A percentile compares a stretch with the other conserved stretches of the same genome.
Conservation (phyloP, 37 sponge, comb jelly and placozoan genomes). For the Diacarnus erythraeanus region DNA sequence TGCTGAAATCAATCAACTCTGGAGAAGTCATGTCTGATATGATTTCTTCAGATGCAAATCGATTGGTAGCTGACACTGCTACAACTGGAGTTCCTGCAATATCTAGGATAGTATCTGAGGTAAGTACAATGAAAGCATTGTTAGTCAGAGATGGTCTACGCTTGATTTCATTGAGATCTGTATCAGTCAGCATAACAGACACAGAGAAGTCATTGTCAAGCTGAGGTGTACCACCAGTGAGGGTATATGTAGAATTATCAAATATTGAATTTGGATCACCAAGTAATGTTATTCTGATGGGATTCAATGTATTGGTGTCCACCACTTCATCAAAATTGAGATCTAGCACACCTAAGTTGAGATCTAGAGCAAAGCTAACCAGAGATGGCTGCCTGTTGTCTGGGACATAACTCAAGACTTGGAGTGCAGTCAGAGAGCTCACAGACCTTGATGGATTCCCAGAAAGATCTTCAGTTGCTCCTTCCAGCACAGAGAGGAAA, state of each 20-base stretch:
- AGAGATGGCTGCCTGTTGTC: conserved; percentile 63
- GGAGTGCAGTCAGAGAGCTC: conserved; percentile 26
- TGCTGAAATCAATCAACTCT: conserved; percentile 60
- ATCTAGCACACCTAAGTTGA: conserved; percentile 58
- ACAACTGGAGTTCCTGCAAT: conserved; percentile 30
- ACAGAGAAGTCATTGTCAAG: conserved; percentile 47
- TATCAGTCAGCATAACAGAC: conserved; percentile 33
- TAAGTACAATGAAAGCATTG: conserved; percentile 55
- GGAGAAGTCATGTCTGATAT: conserved; percentile 72
- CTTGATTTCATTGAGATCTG: conserved; percentile 75
- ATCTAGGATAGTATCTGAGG: conserved; percentile 45
- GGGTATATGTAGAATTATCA: conserved; percentile 55
- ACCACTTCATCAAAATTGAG: conserved; percentile 83
- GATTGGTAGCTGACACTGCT: conserved; percentile 17
- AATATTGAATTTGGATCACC: conserved; percentile 25
- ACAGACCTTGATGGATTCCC: conserved; percentile 32
- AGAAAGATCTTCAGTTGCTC: conserved; percentile 63
- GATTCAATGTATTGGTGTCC: conserved; percentile 39
- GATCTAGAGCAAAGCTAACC: conserved; percentile 56
- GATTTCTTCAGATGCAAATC: conserved; percentile 22
- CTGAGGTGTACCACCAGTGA: conserved; percentile 60
- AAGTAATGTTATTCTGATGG: conserved; percentile 55
- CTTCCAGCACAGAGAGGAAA: conserved; percentile 35
- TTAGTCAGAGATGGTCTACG: conserved; percentile 36
- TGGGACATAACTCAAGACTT: conserved; percentile 4